phyloP scores from a whole-genome alignment of 2,888 invertebrate genomes.

The Strigamia crassipes region DNA sequence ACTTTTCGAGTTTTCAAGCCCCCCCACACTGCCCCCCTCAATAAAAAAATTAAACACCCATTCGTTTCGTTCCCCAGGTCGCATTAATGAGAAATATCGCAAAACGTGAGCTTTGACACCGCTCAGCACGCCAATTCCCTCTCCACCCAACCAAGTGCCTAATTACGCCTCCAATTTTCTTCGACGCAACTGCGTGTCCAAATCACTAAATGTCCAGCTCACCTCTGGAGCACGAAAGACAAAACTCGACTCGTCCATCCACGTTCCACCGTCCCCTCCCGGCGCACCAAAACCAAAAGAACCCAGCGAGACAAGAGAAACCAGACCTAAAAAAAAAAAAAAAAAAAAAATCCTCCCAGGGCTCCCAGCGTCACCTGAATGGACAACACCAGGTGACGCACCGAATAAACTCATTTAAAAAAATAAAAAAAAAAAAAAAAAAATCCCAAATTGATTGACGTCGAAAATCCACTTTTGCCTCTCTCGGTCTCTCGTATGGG shows the following conservation, averaged over 20 bases:
- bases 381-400: neutral
- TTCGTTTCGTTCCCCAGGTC: neutral
- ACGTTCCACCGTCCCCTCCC: neutral
- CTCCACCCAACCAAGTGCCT: slow-evolving; percentile 4
- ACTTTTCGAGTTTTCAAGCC: neutral
- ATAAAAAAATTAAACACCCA: neutral
- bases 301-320: neutral
- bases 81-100: neutral
- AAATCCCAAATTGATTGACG: neutral
- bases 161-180: slow-evolving; percentile 36
- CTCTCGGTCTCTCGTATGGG: neutral
- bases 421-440: neutral
- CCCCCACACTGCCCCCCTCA: neutral
- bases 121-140: neutral
- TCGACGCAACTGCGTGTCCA: slow-evolving; percentile 13
- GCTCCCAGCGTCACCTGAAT: neutral
- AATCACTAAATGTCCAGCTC: slow-evolving; percentile 14
- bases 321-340: neutral
- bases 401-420: neutral
- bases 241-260: neutral
- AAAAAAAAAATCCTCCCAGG: neutral
- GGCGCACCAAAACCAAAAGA: neutral
- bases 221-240: no score
- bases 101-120: slow-evolving; percentile 27
- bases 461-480: neutral